phyloP scores from a whole-genome alignment of 2,888 invertebrate genomes.

The Brachyptera risi region DNA sequence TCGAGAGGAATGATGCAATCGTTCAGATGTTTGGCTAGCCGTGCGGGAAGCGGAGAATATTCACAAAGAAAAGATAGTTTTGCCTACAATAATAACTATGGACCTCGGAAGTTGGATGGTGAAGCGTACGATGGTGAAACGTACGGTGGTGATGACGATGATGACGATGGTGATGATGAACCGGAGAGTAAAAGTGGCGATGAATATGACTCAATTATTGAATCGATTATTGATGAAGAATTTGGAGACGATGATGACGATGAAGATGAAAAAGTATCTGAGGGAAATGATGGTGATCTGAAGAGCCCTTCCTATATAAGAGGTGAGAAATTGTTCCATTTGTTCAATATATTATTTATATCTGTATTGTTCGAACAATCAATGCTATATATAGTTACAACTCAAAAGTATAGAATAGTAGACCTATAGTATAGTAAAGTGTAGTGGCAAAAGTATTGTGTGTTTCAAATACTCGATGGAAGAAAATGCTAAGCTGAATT shows the following conservation, averaged over 20 bases:
- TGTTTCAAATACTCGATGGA: too few relatives aligned
- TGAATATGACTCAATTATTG: neutral
- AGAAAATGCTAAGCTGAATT: too few relatives aligned
- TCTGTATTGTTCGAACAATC: too few relatives aligned
- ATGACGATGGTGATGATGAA: neutral
- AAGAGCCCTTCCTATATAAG: neutral
- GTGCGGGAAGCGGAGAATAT: too few relatives aligned
- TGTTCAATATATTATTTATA: too few relatives aligned
- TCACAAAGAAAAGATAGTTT: too few relatives aligned
- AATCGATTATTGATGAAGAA: constrained; percentile 2
- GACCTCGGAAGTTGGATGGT: neutral
- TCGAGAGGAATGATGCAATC: constrained; percentile 18
- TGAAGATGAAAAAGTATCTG: neutral
- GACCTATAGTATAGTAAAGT: too few relatives aligned
- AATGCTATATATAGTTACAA: too few relatives aligned
- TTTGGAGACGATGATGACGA: constrained; percentile 5
- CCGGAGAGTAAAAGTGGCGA: constrained; percentile 7
- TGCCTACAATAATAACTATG: neutral
- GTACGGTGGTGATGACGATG: constrained; percentile 12
- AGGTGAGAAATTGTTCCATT: neutral
- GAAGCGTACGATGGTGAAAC: neutral
- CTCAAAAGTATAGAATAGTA: too few relatives aligned
- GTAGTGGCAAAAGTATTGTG: too few relatives aligned
- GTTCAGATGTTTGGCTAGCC: constrained; percentile 10
- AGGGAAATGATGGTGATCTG: constrained; percentile 10